These are phyloP conservation scores for Amorpha juglandis DNA, from an alignment of 2,888 invertebrate species.

Conservation along the genomic window DNA sequence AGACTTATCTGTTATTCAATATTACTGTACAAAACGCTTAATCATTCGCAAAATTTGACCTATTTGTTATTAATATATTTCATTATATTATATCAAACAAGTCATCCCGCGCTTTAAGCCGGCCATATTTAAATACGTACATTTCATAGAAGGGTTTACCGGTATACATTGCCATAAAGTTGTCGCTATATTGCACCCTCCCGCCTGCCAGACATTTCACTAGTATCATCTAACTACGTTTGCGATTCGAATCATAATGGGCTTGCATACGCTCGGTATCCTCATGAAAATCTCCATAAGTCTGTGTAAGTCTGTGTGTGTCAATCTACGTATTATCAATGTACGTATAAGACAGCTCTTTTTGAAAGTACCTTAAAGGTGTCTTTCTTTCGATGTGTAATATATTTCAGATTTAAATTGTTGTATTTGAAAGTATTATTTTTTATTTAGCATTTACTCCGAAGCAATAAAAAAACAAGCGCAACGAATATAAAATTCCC, in stretches of 20 bases:
- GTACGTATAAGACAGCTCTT: no score
- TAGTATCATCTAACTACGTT: conserved; percentile 73
- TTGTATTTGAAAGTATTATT: no score
- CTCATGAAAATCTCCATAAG: not conserved
- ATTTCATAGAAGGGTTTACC: conserved; percentile 78
- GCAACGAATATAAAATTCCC: no score
- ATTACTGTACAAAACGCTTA: conserved; percentile 82
- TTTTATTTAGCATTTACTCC: no score
- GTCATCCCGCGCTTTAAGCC: conserved; percentile 68
- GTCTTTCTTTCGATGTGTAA: no score
- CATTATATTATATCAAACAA: conserved; percentile 53
- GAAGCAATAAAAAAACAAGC: no score
- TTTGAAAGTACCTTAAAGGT: no score
- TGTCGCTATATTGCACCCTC: conserved; percentile 72
- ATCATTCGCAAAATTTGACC: conserved; percentile 76
- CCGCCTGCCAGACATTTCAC: conserved; percentile 74
- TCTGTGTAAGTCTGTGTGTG: not conserved
- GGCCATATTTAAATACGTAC: conserved; percentile 72
- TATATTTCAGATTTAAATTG: no score
- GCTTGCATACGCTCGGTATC: conserved; percentile 6
- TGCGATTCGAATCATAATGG: conserved; percentile 19
- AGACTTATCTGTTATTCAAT: conserved; percentile 70
- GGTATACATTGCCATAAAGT: conserved; percentile 47
- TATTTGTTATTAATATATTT: conserved; percentile 60
- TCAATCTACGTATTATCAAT: no score